Base-by-base conservation (phyloP, 2,113 vertebrate species). In the Clarias magur region DNA sequence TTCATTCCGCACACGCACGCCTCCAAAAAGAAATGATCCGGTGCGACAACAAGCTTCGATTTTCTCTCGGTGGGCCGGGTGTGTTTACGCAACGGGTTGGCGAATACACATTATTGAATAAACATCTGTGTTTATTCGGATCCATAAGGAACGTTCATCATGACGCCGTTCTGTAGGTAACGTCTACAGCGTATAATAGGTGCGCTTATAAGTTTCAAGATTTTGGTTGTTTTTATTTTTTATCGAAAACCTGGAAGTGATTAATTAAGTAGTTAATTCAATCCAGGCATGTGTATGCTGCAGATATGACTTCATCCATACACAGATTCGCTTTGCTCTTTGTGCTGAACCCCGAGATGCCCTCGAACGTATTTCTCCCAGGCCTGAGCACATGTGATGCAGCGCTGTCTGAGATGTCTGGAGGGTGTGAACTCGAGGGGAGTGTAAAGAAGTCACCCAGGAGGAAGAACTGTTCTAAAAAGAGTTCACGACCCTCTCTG, bases 341-440 rank as follows among this genome's bases (percentile, higher is more conserved):
- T 59, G 54, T 4, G 27, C 56, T 73, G 17, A 25, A 25, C 67
- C 68, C n/a, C 5, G 23, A 62, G 70, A 75, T 54, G 16, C n/a
- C 63, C n/a, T 68, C n/a, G 27, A 30, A 30, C n/a, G 27, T 68
- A 30, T 30, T 67, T 13, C 63, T 27, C n/a, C 12, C 63, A 67
- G 25, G 25, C 63, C 11, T n/a, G 63, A 67, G 63, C n/a, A 4
- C 63, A 67, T 67, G n/a, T 27, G n/a, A 67, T 27, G 3, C n/a
- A 12, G 25, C 25, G n/a, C 25, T 67, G 25, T 63, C 62, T n/a
- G 63, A 78, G 80, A 80, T 70, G 59, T 82, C 76, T 82, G 62
- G 25, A 85, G n/a, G 75, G 42, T 19, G 21, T 68, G 21, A 30
- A 19, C 79, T 53, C 38, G 30, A 78, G 68, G 38, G 84, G 59